Percentiles rank a stretch among this genome's conserved stretches.
Conservation (phyloP, 1,140 invertebrate species). For the Danaus melanippus region DNA sequence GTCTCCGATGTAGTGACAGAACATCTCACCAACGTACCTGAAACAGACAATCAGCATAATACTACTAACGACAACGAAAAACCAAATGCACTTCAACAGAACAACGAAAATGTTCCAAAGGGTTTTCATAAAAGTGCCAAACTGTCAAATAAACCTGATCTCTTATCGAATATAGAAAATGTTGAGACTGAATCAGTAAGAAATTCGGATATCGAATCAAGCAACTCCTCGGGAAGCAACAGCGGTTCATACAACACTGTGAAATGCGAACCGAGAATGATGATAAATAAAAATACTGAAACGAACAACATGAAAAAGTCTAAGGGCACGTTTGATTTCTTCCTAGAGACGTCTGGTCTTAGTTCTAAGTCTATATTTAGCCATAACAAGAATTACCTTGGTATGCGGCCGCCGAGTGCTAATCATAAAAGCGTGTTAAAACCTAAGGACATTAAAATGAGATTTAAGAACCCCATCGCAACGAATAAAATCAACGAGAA, state of each 20-base stretch:
- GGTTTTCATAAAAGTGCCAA: constrained; percentile 51
- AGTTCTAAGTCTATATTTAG: constrained; percentile 87
- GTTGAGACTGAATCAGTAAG: constrained; percentile 71
- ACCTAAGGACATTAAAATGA: constrained; percentile 83
- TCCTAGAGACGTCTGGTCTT: constrained; percentile 84
- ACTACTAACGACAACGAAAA: constrained; percentile 33
- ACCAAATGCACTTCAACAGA: constrained; percentile 45
- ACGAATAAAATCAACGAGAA: constrained; percentile 71
- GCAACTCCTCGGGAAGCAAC: constrained; percentile 71
- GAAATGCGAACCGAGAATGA: constrained; percentile 64
- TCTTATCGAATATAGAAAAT: constrained; percentile 70
- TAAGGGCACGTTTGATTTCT: constrained; percentile 77
- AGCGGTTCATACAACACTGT: constrained; percentile 71
- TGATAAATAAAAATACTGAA: constrained; percentile 36
- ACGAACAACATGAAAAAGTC: constrained; percentile 36
- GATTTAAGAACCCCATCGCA: constrained; percentile 67
- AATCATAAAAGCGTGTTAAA: constrained; percentile 85
- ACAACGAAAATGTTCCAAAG: constrained; percentile 38
- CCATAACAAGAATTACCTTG: constrained; percentile 72
- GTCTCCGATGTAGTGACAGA: constrained; percentile 73
- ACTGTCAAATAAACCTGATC: constrained; percentile 69
- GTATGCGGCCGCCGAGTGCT: constrained; percentile 73
- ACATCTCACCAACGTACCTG: constrained; percentile 48
- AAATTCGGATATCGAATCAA: constrained; percentile 70
- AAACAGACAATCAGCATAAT: constrained; percentile 42